phyloP scores from a whole-genome alignment of 1,140 invertebrate species.

The Aphelenchoides fujianensis region DNA sequence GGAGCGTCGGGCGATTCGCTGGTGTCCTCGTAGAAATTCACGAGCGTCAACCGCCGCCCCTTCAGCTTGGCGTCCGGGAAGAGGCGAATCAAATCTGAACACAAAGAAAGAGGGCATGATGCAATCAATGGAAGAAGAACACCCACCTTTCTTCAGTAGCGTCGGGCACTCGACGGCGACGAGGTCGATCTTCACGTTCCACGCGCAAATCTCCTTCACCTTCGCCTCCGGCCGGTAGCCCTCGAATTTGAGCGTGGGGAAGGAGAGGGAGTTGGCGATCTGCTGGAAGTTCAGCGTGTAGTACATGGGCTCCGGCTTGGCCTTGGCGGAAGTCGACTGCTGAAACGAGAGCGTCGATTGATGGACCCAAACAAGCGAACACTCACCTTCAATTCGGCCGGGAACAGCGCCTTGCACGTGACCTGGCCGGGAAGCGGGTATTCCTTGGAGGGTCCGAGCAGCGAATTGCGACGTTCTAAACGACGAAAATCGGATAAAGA shows the following conservation, averaged over 20 bases:
- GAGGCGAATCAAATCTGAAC: not conserved
- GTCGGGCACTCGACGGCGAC: not conserved
- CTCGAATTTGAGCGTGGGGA: not conserved
- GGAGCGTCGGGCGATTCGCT: not conserved
- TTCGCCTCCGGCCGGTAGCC: not conserved
- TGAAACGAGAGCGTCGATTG: not conserved
- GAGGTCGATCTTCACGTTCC: conserved; percentile 5
- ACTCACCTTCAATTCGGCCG: not conserved
- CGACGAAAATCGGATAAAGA: not conserved
- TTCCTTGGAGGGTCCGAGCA: not conserved
- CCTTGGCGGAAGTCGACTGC: not conserved
- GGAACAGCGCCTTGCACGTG: not conserved
- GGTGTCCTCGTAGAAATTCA: conserved; percentile 4
- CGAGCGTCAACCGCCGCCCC: not conserved
- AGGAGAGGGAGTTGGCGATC: not conserved
- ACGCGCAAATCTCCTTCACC: not conserved
- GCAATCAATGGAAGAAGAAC: no score
- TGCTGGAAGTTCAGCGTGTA: conserved; percentile 2
- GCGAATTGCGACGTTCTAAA: conserved; percentile 1
- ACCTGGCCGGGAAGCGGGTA: not conserved
- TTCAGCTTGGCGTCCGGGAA: not conserved
- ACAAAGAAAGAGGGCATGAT: not conserved
- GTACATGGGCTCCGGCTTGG: not conserved
- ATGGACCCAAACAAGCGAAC: not conserved
- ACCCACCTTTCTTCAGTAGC: not conserved